phyloP scores from a whole-genome alignment of 2,888 invertebrate species.

The Plagodis dolabraria region DNA sequence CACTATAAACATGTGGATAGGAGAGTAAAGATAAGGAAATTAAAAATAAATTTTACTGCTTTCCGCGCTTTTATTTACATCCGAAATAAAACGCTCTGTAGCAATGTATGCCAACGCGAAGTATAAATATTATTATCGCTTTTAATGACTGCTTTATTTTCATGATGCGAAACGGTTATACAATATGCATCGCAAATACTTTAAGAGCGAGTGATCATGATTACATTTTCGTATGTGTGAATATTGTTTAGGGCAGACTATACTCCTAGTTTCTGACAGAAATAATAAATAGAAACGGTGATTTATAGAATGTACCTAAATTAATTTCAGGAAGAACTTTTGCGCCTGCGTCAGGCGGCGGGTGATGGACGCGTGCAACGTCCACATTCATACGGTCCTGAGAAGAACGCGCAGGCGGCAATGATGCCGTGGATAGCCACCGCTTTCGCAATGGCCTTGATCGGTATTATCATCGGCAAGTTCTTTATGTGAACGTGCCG shows the following conservation, averaged over 20 bases:
- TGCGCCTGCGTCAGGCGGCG: conserved; percentile 83
- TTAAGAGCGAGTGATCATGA: no score
- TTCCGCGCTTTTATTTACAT: background rate
- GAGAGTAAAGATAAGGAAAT: no score
- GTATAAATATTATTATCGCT: background rate
- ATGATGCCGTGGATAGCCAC: conserved; percentile 87
- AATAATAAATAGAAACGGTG: no score
- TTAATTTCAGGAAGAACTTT: conserved; percentile 85
- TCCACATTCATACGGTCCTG: conserved; percentile 77
- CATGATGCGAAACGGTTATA: background rate
- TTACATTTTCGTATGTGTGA: no score
- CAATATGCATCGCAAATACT: no score
- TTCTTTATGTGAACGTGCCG: conserved; percentile 89
- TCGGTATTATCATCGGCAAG: conserved; percentile 92
- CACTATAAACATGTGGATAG: no score
- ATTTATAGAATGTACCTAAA: no score
- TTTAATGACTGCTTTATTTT: background rate
- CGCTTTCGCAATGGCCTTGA: conserved; percentile 88
- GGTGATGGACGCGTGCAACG: conserved; percentile 68
- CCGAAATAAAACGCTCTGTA: background rate
- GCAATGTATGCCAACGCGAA: background rate
- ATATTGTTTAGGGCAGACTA: no score
- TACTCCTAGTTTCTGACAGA: no score
- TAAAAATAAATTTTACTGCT: no score
- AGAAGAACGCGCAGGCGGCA: conserved; percentile 84